Evolutionary conservation across 2,113 vertebrate species (phyloP), one percentile per base, ranked within the genome.

Genomic region (Gymnobelideus leadbeateri): DNA sequence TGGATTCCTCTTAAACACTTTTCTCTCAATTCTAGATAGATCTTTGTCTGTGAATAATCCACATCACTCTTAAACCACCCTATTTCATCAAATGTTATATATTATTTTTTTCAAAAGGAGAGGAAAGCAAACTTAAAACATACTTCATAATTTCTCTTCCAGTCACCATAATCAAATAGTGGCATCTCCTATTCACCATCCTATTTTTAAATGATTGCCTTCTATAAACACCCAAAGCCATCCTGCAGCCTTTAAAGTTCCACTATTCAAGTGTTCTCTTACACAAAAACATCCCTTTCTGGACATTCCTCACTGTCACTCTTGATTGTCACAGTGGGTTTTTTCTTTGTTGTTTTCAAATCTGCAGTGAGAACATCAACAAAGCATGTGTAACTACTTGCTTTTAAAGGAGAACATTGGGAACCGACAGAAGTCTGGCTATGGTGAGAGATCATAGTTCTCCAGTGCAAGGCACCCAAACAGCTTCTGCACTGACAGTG

Each of bases 191-290:
- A 92, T 92, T 93, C 89, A 23, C 9, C 11, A 96, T 93, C 24
- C 26, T 91, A 95, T 89, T 89, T 90, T 94, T 89, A 95, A 97
- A 92, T 91, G 9, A 37, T 94, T 89, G 91, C 19, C 93, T 6
- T 94, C 49, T 92, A 93, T 96, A 50, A 97, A 92, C 93, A 92
- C 94, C 28, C 61, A 21, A 91, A n/a, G 94, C 23, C 95, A 93
- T 94, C 94, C 51, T 95, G 92, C 89, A 94, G 5, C 12, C 26
- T 23, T 0, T 55, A 47, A 93, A 92, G 92, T 93, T 84, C 89
- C 92, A 92, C 93, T 91, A 92, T 91, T 93, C 31, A 94, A 95
- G 89, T 46, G 84, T 6, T 93, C 91, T 2, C 49, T 91, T 89
- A 53, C 23, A 54, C 90, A 89, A 43, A 43, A 93, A 92, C 57